Evolutionary conservation across 2,113 vertebrate species (phyloP).

Genomic region (Gadus macrocephalus): DNA sequence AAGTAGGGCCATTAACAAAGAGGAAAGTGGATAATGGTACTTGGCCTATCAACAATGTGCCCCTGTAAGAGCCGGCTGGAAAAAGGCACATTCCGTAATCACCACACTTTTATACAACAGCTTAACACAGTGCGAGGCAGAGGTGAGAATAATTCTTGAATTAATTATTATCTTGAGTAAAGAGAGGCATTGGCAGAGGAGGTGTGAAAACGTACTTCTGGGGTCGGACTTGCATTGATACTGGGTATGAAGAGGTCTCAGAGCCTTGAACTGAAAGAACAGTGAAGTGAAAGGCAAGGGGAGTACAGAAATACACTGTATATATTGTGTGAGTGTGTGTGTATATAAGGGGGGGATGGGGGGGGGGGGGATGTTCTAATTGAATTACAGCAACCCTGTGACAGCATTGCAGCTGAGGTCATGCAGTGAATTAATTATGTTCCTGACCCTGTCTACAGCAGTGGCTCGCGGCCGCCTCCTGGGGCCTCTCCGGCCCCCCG

Average conservation of each 20-base stretch:
- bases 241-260: neutral
- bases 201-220: slow-evolving; percentile 40
- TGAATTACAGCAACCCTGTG: slow-evolving; percentile 68
- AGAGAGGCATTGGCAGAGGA: slow-evolving; percentile 8
- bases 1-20: too few species aligned
- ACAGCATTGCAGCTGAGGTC: slow-evolving; percentile 61
- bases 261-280: too few species aligned
- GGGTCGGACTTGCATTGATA: slow-evolving; percentile 39
- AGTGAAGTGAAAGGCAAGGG: too few species aligned
- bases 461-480: slow-evolving; percentile 26
- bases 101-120: neutral
- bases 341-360: slow-evolving; percentile 19
- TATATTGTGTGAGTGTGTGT: too few species aligned
- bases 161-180: slow-evolving; percentile 17
- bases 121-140: too few species aligned
- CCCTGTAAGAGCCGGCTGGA: neutral
- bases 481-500: slow-evolving; percentile 25
- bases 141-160: neutral
- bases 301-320: too few species aligned
- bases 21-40: too few species aligned
- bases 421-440: slow-evolving; percentile 67
- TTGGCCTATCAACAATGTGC: neutral
- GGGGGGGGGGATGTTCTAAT: slow-evolving; percentile 46
- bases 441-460: slow-evolving; percentile 52
- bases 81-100: neutral